phyloP scores from a whole-genome alignment of 2,113 vertebrate genomes.

The Dicaeum eximium region DNA sequence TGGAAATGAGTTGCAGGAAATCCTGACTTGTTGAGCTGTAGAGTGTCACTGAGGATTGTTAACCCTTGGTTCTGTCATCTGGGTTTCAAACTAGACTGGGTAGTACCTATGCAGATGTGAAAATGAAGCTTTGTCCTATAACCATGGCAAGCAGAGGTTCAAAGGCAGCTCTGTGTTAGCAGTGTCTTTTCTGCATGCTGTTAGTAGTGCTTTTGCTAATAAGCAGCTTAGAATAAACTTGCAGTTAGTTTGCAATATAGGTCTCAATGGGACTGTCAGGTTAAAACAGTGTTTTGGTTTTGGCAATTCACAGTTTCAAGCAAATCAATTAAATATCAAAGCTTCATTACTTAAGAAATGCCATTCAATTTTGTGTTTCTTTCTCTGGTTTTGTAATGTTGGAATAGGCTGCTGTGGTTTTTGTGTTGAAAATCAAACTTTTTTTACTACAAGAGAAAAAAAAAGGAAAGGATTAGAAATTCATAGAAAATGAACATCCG shows the following conservation, averaged over 20 bases:
- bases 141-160: background rate
- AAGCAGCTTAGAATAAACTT: background rate
- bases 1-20: background rate
- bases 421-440: background rate
- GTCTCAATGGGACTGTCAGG: background rate
- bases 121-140: background rate
- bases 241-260: background rate
- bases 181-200: background rate
- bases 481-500: rapidly evolving
- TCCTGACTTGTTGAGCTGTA: background rate
- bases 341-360: background rate
- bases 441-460: background rate
- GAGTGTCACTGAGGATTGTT: background rate
- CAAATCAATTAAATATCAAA: conserved; percentile 4
- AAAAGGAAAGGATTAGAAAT: background rate
- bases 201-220: background rate
- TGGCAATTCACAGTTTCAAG: background rate
- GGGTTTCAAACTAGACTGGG: background rate
- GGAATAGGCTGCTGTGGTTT: background rate
- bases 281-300: background rate
- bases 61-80: background rate
- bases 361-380: background rate
- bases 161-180: background rate
- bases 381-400: background rate
- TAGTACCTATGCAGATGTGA: background rate